Evolutionary conservation across 2,888 invertebrate species (phyloP).

Genomic region (Parnassius smintheus): DNA sequence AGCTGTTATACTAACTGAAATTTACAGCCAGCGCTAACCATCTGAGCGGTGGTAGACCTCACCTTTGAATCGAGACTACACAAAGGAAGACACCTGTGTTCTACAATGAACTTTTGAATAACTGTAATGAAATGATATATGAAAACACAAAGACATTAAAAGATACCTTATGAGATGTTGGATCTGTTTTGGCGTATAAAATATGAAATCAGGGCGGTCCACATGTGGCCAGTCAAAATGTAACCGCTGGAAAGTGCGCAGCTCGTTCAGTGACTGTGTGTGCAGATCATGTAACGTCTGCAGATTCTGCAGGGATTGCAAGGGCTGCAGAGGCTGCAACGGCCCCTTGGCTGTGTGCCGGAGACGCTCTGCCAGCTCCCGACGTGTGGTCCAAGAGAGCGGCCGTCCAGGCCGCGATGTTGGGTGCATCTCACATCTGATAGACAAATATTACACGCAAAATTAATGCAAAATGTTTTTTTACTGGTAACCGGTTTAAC

Average conservation of each 20-base stretch:
- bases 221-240: constrained; percentile 35
- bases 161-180: constrained; percentile 36
- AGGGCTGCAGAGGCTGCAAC: constrained; percentile 24
- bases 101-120: no score
- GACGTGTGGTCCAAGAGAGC: constrained; percentile 34
- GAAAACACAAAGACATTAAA: no score
- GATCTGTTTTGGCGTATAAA: constrained; percentile 38
- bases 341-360: constrained; percentile 11
- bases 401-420: constrained; percentile 31
- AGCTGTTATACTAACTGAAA: no score
- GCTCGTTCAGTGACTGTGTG: constrained; percentile 28
- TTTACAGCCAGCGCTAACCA: no score
- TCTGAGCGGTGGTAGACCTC: no score
- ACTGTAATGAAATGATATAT: no score
- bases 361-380: constrained; percentile 32
- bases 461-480: no score
- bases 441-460: not conserved
- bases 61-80: no score
- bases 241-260: constrained; percentile 26
- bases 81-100: no score
- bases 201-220: constrained; percentile 33
- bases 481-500: no score
- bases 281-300: constrained; percentile 31
- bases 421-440: constrained; percentile 23
- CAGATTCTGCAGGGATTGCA: constrained; percentile 26